Conservation (phyloP, 2,888 invertebrate species). For the Pachymerium ferrugineum region DNA sequence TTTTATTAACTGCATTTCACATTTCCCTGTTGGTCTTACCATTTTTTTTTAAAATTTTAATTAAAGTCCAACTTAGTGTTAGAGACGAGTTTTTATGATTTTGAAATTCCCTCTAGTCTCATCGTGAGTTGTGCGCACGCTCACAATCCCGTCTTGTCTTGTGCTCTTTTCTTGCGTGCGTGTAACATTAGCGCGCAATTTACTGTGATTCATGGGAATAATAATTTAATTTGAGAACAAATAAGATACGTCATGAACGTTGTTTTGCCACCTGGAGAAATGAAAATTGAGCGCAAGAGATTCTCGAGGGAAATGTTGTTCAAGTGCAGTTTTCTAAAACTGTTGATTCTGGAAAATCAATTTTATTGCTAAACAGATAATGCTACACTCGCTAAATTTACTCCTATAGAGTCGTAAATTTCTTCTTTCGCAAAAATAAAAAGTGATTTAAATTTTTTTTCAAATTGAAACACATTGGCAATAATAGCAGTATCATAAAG, state of each 20-base stretch:
- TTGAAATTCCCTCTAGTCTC: constrained; percentile 14
- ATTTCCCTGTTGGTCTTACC: constrained; percentile 1
- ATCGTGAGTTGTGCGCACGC: neutral
- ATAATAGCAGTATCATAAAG: too few species aligned
- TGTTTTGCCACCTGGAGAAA: neutral
- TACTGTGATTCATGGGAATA: constrained; percentile 24
- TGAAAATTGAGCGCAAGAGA: neutral
- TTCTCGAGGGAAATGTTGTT: neutral
- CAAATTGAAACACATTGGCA: too few species aligned
- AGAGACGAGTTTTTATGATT: neutral
- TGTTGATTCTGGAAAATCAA: too few species aligned
- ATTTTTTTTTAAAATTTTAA: constrained; percentile 10
- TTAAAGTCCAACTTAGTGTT: constrained; percentile 13
- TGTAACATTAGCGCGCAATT: constrained; percentile 30
- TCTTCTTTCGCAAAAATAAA: too few species aligned
- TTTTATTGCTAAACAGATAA: too few species aligned
- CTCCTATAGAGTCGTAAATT: too few species aligned
- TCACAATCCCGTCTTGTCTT: neutral
- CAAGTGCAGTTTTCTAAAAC: too few species aligned
- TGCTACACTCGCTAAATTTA: too few species aligned
- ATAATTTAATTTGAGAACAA: constrained; percentile 32
- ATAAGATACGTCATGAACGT: constrained; percentile 18
- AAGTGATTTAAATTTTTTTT: too few species aligned
- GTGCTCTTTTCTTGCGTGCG: neutral
- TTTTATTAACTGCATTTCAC: constrained; percentile 10